Evolutionary conservation across 2,113 vertebrate genomes (phyloP), one percentile per base, ranked within the genome.

Genomic region (Cyprinus carpio): DNA sequence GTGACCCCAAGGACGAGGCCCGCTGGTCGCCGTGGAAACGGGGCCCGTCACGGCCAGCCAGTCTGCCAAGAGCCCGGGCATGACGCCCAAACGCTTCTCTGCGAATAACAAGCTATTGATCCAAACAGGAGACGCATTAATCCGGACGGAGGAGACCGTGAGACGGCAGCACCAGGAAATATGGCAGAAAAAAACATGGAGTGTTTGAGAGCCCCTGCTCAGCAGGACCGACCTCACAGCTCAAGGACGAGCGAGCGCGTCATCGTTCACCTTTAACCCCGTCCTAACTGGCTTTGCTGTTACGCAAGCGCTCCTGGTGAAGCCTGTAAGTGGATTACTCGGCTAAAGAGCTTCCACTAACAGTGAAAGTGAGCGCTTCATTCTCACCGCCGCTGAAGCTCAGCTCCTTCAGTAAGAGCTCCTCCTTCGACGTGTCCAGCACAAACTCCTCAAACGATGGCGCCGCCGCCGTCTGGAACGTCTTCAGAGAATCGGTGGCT

Each of bases 401-500:
- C 81, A 99, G 89, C 79, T 97, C 96, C 90, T 93, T 94, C 60
- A 99, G 95, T 58, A 97, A 87, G 15, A 94, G 93, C 89, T 97
- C 96, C 89, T 98, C 97, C 87, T 92, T 96, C 46, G 94, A 92
- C 1, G 94, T 94, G 84, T 99, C 96, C 88, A 99, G 84, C 43
- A 95, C 93, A 90, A 97, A 99, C 83, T 97, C 97, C 87, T 97
- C 96, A 92, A 99, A 99, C 87, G 94, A 95, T 29, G 96, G 92
- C 91, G 96, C 94, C 25, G 97, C 97, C 23, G 97, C 95, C 5
- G 98, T 96, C 69, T 94, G 94, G 90, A 99, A 99, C 51, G 93
- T 97, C 93, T 93, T 97, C 89, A 99, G 91, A 46, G 97, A 97
- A 76, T 99, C 98, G 0, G 97, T 97, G 75, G 98, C 98, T 91